Evolutionary conservation across 2,113 vertebrate species (phyloP).

Genomic region (Hippocampus abdominalis): DNA sequence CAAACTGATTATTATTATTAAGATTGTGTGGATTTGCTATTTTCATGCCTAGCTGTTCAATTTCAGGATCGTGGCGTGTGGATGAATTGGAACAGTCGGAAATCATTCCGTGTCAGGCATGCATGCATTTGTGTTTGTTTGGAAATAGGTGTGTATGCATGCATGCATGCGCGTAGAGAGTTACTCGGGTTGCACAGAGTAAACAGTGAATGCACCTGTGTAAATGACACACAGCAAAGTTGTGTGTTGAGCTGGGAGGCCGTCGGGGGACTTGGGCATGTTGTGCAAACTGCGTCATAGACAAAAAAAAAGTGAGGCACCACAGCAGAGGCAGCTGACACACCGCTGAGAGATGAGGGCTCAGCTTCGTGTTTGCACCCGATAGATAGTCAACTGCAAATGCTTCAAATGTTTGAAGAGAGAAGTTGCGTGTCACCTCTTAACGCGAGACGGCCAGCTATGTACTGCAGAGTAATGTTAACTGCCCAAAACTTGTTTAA

Average conservation of each 20-base stretch:
- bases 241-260: slow-evolving; percentile 56
- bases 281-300: slow-evolving; percentile 71
- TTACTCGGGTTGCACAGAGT: slow-evolving; percentile 64
- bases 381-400: slow-evolving; percentile 1
- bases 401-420: not conserved
- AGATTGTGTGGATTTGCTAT: not conserved
- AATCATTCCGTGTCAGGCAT: not conserved
- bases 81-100: not conserved
- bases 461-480: not conserved
- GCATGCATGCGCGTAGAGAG: slow-evolving; percentile 43
- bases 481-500: no score
- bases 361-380: slow-evolving; percentile 9
- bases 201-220: slow-evolving; percentile 71
- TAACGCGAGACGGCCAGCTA: not conserved
- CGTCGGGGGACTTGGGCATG: slow-evolving; percentile 63
- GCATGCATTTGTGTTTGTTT: slow-evolving; percentile 19
- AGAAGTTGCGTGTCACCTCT: not conserved
- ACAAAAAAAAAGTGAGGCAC: slow-evolving; percentile 17
- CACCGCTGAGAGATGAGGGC: slow-evolving; percentile 9
- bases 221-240: slow-evolving; percentile 65
- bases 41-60: not conserved
- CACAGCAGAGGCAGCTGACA: slow-evolving; percentile 17
- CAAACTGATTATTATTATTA: not conserved
- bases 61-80: not conserved
- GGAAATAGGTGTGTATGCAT: slow-evolving; percentile 21